These are phyloP conservation scores for Micoletzkya japonica DNA, from an alignment of 2,888 invertebrate species.

Conservation along the genomic window DNA sequence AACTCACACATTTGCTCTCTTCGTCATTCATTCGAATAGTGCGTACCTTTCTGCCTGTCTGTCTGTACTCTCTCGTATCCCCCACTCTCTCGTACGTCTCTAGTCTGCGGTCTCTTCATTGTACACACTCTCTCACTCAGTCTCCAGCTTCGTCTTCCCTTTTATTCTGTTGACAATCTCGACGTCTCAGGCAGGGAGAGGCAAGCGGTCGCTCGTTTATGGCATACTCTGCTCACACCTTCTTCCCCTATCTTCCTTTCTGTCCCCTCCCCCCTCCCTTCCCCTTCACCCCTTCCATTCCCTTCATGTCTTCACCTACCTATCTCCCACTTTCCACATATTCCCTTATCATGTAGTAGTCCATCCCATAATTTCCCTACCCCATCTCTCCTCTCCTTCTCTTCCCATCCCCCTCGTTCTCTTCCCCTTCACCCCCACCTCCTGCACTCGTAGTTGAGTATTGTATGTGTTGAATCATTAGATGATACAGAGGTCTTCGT, in stretches of 20 bases:
- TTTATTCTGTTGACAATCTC: conserved; percentile 27
- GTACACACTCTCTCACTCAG: neutral
- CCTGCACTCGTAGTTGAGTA: no score
- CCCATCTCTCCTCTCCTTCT: no score
- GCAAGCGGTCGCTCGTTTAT: conserved; percentile 4
- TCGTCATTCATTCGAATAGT: conserved; percentile 19
- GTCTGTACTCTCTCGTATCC: neutral
- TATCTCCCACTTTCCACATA: neutral
- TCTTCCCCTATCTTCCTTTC: neutral
- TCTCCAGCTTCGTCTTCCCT: neutral
- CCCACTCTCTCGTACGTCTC: neutral
- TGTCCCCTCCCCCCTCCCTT: neutral
- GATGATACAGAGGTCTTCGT: no score
- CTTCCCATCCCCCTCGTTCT: no score
- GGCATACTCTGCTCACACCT: neutral
- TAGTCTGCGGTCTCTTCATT: conserved; percentile 13
- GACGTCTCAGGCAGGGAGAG: conserved; percentile 10
- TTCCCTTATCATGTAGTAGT: neutral
- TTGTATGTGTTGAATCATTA: no score
- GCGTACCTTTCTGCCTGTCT: neutral
- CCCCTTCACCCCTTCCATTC: neutral
- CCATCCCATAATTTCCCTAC: no score
- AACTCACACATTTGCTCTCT: conserved; percentile 17
- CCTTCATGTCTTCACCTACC: neutral
- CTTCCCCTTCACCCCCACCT: no score